These are phyloP conservation scores for Cyanoderma ruficeps DNA, from an alignment of 2,113 vertebrate genomes.

Conservation along the genomic window DNA sequence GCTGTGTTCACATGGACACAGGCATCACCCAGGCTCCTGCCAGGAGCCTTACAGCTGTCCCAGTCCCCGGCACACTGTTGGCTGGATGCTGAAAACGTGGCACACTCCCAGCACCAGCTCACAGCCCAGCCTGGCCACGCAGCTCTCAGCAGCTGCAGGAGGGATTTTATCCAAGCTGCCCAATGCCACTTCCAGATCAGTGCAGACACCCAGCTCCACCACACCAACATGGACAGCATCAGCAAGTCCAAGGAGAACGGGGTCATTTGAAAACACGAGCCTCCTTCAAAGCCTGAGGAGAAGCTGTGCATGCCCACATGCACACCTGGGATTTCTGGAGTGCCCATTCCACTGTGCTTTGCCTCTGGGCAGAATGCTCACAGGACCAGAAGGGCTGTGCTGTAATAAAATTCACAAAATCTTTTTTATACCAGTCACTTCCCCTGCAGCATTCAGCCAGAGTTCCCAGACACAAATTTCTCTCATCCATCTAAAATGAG, in stretches of 20 bases:
- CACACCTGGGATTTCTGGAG: not conserved
- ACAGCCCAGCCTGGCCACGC: not conserved
- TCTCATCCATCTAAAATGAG: not conserved
- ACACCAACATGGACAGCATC: not conserved
- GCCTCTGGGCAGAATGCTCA: not conserved
- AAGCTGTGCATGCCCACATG: rapidly evolving
- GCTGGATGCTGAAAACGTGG: rapidly evolving
- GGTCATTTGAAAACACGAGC: rapidly evolving
- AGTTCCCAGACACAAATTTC: not conserved
- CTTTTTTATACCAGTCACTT: not conserved
- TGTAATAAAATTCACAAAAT: not conserved
- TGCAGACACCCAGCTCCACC: not conserved
- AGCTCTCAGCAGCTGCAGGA: not conserved
- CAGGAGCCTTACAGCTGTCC: not conserved
- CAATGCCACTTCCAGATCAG: not conserved
- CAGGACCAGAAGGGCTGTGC: not conserved
- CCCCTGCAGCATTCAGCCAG: not conserved
- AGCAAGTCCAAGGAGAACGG: not conserved
- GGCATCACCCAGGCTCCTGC: not conserved
- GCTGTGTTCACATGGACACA: rapidly evolving
- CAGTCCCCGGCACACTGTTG: rapidly evolving
- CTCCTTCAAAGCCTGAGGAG: not conserved
- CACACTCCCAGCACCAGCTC: rapidly evolving
- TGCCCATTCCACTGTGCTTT: not conserved
- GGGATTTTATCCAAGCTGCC: not conserved